Evolutionary conservation across 2,113 vertebrate species (phyloP).

Genomic region (Rhizomys pruinosus): DNA sequence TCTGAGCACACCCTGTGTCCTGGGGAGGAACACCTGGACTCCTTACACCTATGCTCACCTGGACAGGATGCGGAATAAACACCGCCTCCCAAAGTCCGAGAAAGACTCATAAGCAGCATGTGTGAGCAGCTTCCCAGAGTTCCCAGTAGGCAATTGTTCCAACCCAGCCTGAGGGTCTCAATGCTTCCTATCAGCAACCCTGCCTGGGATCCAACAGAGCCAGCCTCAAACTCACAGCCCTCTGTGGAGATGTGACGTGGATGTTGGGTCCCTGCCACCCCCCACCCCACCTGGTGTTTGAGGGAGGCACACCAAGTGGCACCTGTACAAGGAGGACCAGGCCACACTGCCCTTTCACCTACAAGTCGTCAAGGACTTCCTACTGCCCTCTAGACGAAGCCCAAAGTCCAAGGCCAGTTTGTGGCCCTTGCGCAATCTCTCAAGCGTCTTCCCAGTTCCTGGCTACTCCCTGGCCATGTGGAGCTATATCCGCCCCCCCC

Average conservation of each 20-base stretch:
- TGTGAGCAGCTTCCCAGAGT: background rate
- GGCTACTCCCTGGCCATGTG: background rate
- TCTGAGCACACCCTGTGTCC: background rate
- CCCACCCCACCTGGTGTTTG: background rate
- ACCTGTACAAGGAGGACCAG: background rate
- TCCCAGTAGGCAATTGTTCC: background rate
- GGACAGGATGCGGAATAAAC: background rate
- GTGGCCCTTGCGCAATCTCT: background rate
- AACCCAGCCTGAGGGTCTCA: background rate
- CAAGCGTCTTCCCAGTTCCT: background rate
- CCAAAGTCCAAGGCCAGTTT: background rate
- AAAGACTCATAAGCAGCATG: no score
- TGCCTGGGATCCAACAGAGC: no score
- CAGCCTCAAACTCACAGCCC: background rate
- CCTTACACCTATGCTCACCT: background rate
- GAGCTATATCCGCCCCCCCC: background rate
- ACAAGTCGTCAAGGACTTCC: background rate
- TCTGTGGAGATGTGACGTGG: background rate
- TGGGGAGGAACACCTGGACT: no score
- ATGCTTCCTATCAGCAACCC: accelerated
- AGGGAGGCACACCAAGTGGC: no score
- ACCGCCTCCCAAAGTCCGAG: accelerated
- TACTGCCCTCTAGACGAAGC: background rate
- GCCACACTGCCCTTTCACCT: background rate
- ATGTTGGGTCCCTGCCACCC: background rate